Evolutionary conservation across 2,797 vertebrate species (phyloP).

Genomic region (Stomatorhinus walkeri): DNA sequence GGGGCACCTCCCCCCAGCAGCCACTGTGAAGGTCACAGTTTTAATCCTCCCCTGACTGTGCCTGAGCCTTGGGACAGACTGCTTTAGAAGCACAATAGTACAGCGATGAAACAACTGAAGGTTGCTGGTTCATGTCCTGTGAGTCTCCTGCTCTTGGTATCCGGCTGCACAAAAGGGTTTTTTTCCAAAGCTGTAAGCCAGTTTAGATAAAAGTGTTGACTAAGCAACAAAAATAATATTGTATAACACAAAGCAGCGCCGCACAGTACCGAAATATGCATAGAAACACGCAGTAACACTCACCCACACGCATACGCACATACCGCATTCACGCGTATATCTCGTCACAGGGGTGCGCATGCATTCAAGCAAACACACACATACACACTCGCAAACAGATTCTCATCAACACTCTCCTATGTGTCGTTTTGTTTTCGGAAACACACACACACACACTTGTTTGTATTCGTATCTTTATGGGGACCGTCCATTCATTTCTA

Average conservation of each 20-base stretch:
- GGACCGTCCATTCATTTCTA: neutral
- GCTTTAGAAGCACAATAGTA: conserved; percentile 8
- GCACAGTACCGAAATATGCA: neutral
- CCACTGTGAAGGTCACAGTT: neutral
- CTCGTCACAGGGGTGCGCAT: neutral
- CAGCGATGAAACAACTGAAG: conserved; percentile 7
- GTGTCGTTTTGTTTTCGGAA: neutral
- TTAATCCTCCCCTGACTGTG: conserved; percentile 7
- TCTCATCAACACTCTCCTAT: neutral
- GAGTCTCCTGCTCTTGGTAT: neutral
- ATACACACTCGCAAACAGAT: neutral
- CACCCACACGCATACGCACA: conserved; percentile 5
- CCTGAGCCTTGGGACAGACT: neutral
- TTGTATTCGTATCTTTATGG: neutral
- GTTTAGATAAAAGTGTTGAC: conserved; percentile 11
- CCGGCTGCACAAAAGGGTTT: neutral
- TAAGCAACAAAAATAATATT: conserved; percentile 11
- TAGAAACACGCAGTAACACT: neutral
- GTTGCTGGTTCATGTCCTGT: conserved; percentile 1
- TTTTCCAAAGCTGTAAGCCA: neutral
- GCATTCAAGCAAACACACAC: neutral
- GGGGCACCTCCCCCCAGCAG: neutral
- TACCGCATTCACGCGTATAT: neutral
- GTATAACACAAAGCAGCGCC: neutral
- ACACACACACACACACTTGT: neutral